These are phyloP conservation scores for Fragum sueziense DNA, from an alignment of 2,888 invertebrate species.

Conservation along the genomic window DNA sequence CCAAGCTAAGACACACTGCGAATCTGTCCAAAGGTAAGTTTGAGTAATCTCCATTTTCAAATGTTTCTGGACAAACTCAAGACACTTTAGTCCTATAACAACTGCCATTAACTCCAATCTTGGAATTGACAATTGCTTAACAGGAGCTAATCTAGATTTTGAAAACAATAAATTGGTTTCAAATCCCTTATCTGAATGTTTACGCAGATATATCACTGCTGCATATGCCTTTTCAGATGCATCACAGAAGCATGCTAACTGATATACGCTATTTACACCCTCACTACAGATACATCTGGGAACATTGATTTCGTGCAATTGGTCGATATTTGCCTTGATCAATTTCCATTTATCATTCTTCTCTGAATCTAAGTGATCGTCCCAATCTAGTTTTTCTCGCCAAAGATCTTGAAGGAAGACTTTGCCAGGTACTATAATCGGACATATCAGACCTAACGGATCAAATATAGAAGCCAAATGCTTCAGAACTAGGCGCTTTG, in stretches of 20 bases:
- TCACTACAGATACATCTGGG: constrained; percentile 1
- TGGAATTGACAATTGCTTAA: constrained; percentile 40
- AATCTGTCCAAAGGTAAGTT: constrained; percentile 9
- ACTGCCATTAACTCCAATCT: constrained; percentile 41
- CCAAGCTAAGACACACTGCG: constrained; percentile 24
- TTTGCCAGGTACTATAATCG: constrained; percentile 12
- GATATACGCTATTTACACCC: neutral
- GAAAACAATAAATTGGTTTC: constrained; percentile 32
- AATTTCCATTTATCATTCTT: neutral
- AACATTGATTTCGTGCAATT: neutral
- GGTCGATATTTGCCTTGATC: neutral
- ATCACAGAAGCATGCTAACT: constrained; percentile 25
- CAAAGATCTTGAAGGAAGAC: constrained; percentile 24
- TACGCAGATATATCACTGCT: constrained; percentile 26
- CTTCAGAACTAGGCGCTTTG: constrained; percentile 23
- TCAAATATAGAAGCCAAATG: constrained; percentile 17
- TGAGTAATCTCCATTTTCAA: neutral
- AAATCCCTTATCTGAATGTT: neutral
- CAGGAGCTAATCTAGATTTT: constrained; percentile 38
- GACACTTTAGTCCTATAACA: constrained; percentile 20
- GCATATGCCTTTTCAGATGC: constrained; percentile 28
- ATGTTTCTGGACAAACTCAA: constrained; percentile 18
- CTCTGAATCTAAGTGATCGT: constrained; percentile 5
- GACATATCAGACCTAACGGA: constrained; percentile 21
- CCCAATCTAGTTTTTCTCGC: constrained; percentile 8